phyloP scores from a whole-genome alignment of 2,888 invertebrate species.

The Orchestes rusci region DNA sequence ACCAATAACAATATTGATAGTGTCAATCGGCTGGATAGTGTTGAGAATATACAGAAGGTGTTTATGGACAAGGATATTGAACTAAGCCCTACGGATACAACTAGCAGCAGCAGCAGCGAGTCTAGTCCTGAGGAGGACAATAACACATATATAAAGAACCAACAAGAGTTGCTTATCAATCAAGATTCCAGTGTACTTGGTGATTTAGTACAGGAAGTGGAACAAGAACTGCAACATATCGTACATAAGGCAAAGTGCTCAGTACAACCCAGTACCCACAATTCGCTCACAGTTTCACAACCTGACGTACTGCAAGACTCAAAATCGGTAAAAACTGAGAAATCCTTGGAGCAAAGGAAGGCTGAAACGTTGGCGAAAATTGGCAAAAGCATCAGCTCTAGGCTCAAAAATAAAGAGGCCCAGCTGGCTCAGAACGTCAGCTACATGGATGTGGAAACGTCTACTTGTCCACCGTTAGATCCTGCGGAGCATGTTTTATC shows the following conservation, averaged over 20 bases:
- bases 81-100: slow-evolving; percentile 33
- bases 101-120: slow-evolving; percentile 6
- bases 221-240: slow-evolving; percentile 47
- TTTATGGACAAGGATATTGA: slow-evolving; percentile 53
- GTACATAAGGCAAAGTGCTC: too few species aligned
- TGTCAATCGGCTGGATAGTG: slow-evolving; percentile 47
- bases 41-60: slow-evolving; percentile 48
- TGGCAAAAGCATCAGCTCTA: background rate
- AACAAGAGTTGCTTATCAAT: too few species aligned
- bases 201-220: slow-evolving; percentile 54
- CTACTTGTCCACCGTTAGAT: too few species aligned
- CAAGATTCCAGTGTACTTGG: slow-evolving; percentile 44
- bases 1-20: slow-evolving; percentile 43
- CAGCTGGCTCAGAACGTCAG: background rate
- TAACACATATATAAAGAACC: too few species aligned
- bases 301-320: too few species aligned
- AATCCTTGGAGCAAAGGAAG: background rate
- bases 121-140: slow-evolving; percentile 35
- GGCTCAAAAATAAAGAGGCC: background rate
- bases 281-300: too few species aligned
- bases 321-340: too few species aligned
- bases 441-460: too few species aligned
- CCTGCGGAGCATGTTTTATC: slow-evolving; percentile 8
- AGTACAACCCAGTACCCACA: too few species aligned
- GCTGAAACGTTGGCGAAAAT: slow-evolving; percentile 5